phyloP scores from a whole-genome alignment of 2,113 vertebrate genomes.

The Aptenodytes forsteri region DNA sequence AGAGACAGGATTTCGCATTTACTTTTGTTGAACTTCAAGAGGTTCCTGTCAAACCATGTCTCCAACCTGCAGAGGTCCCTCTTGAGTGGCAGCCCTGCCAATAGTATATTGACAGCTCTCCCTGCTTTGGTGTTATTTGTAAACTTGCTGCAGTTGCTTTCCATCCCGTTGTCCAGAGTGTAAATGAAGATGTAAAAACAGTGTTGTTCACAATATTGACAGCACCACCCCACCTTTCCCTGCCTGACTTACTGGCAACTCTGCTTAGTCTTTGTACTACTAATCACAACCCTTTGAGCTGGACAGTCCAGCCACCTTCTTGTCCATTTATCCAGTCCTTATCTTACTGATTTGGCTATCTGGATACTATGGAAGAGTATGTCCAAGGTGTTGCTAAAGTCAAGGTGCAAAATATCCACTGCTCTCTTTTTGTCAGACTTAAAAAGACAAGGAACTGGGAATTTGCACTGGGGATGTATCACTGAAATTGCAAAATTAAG shows the following conservation, averaged over 20 bases:
- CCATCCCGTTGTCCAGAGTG: background rate
- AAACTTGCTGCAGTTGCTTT: background rate
- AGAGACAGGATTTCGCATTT: background rate
- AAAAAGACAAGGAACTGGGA: background rate
- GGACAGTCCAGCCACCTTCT: background rate
- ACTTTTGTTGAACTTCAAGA: background rate
- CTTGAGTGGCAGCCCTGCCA: background rate
- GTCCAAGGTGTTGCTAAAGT: background rate
- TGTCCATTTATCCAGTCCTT: background rate
- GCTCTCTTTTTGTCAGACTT: background rate
- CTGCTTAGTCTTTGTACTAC: background rate
- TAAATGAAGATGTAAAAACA: background rate
- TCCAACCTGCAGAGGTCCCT: background rate
- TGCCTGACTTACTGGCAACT: accelerated
- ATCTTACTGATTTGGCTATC: background rate
- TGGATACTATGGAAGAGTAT: background rate
- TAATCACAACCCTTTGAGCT: background rate
- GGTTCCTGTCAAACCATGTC: background rate
- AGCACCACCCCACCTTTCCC: accelerated
- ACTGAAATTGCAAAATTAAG: background rate
- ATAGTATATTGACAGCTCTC: background rate
- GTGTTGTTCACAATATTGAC: background rate
- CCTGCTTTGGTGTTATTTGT: background rate
- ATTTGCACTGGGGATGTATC: background rate
- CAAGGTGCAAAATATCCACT: background rate